A percentile compares a stretch with the other conserved stretches of the same genome.
phyloP scores from a whole-genome alignment of 1,140 invertebrate species.

The Pinna nobilis region DNA sequence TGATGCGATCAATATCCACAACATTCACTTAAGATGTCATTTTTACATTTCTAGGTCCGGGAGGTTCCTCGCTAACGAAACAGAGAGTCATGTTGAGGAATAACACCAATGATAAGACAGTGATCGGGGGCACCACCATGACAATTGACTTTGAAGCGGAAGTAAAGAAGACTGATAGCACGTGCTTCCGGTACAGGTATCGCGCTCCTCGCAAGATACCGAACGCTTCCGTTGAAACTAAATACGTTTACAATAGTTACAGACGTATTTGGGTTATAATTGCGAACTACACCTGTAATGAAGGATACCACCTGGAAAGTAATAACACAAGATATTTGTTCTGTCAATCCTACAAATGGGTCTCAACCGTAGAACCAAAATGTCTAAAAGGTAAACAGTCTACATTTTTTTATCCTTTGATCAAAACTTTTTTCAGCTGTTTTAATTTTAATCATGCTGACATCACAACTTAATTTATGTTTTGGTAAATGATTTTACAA shows the following conservation, averaged over 20 bases:
- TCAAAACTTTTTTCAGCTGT: too few relatives aligned
- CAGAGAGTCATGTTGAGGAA: constrained; percentile 18
- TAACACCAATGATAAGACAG: constrained; percentile 6
- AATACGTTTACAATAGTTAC: constrained; percentile 49
- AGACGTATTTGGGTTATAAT: constrained; percentile 52
- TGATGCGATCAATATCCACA: too few relatives aligned
- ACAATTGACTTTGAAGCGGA: constrained; percentile 16
- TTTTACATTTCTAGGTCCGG: constrained; percentile 1
- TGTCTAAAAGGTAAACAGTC: constrained; percentile 57
- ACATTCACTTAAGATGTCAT: background rate
- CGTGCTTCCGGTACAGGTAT: constrained; percentile 41
- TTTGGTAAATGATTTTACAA: too few relatives aligned
- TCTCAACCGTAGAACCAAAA: constrained; percentile 43
- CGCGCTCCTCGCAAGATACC: constrained; percentile 44
- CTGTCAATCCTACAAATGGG: constrained; percentile 54
- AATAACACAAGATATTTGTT: constrained; percentile 48
- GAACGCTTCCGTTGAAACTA: constrained; percentile 44
- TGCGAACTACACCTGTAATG: constrained; percentile 61
- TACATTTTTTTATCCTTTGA: too few relatives aligned
- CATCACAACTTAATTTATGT: too few relatives aligned
- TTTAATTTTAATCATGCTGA: too few relatives aligned
- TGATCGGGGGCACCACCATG: background rate
- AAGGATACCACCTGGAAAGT: constrained; percentile 51
- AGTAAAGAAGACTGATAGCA: constrained; percentile 27
- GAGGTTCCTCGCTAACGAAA: background rate